Conservation (phyloP, 2,888 invertebrate genomes). For the Thysanoteuthis rhombus region DNA sequence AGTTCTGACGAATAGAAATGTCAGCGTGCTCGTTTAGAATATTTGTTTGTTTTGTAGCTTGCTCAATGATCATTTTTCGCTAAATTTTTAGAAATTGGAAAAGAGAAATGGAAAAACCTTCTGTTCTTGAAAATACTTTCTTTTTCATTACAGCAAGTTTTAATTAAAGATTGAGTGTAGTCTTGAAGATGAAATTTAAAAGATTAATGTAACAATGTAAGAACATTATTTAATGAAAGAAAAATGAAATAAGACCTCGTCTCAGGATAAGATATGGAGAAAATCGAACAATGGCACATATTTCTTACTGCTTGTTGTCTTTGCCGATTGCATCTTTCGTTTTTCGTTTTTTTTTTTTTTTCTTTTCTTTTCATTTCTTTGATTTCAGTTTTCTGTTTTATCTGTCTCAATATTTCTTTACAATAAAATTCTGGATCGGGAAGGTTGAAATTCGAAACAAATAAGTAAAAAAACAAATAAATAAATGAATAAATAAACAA, state of each 20-base stretch:
- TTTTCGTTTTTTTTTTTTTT: too few species aligned
- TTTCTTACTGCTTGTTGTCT: neutral
- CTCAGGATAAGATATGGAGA: neutral
- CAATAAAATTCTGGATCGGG: conserved; percentile 14
- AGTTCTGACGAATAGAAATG: too few species aligned
- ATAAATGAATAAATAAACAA: neutral
- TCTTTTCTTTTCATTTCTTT: neutral
- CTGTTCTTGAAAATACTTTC: too few species aligned
- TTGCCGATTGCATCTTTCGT: neutral
- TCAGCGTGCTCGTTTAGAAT: too few species aligned
- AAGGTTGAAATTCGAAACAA: neutral
- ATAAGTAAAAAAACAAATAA: conserved; percentile 1
- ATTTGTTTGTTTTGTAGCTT: too few species aligned
- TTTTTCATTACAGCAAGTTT: too few species aligned
- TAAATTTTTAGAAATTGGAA: too few species aligned
- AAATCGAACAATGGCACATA: neutral
- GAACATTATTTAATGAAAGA: too few species aligned
- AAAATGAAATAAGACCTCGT: neutral
- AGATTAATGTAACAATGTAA: too few species aligned
- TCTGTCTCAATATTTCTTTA: neutral
- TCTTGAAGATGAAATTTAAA: neutral
- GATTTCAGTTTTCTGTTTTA: neutral
- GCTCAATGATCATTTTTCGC: too few species aligned
- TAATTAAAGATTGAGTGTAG: neutral
- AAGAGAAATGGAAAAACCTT: too few species aligned